Evolutionary conservation across 1,140 invertebrate species (phyloP).

Genomic region (Diorhabda sublineata): DNA sequence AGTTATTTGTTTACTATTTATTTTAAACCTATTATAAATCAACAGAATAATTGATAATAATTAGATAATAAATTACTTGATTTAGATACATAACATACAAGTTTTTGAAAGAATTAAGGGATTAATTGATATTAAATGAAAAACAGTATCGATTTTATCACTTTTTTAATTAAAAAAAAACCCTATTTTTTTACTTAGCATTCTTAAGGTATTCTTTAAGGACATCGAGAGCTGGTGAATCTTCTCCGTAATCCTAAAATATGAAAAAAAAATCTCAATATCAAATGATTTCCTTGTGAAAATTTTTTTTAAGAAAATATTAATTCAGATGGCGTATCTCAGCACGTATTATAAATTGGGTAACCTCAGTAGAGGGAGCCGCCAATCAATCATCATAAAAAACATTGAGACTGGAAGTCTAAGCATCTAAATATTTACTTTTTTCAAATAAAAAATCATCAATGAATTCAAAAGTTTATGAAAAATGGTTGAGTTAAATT

Average conservation of each 20-base stretch:
- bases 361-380: slow-evolving; percentile 40
- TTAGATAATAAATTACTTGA: too few relatives aligned
- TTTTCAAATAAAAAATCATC: too few relatives aligned
- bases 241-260: slow-evolving; percentile 89
- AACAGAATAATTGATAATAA: too few relatives aligned
- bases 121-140: too few relatives aligned
- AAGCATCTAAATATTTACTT: too few relatives aligned
- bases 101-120: too few relatives aligned
- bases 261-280: slow-evolving; percentile 34
- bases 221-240: slow-evolving; percentile 88
- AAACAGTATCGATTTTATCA: too few relatives aligned
- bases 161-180: background rate
- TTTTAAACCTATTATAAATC: too few relatives aligned
- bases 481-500: too few relatives aligned
- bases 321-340: slow-evolving; percentile 29
- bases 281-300: background rate
- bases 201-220: slow-evolving; percentile 80
- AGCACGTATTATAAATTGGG: slow-evolving; percentile 29
- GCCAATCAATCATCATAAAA: slow-evolving; percentile 31
- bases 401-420: background rate
- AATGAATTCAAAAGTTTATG: too few relatives aligned
- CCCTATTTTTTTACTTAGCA: slow-evolving; percentile 39
- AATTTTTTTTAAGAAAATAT: background rate
- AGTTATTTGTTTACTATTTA: too few relatives aligned
- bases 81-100: too few relatives aligned